Evolutionary conservation across 2,797 vertebrate genomes (phyloP), one percentile per base, ranked within the genome.

Genomic region (Distichodus sexfasciatus): DNA sequence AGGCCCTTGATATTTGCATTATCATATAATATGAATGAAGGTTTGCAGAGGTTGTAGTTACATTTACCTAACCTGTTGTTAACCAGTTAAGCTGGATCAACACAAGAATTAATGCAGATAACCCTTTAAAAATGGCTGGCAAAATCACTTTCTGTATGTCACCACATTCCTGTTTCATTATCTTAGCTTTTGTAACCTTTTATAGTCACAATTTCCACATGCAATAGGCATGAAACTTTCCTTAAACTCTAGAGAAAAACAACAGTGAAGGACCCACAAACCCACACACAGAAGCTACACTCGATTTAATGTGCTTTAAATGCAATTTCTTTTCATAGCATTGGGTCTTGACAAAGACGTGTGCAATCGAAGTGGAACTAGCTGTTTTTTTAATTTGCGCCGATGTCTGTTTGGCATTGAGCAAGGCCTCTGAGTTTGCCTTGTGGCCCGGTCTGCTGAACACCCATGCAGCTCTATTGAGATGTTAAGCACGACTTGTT

Each of bases 401-500:
- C n/a, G 53, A 55, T 47, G 70, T 28, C 66, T 67, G 72, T 77
- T 77, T 77, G 69, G 53, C 66, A 69, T 68, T 54, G 41, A 62
- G 41, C 41, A 54, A 50, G 44, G 75, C 63, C 85, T 81, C 85
- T 86, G 76, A 83, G 84, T 88, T 87, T 87, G 74, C 74, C 73
- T 79, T 77, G 76, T 71, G 72, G 80, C 77, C 75, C 80, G 76
- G 81, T 85, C 84, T 70, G 60, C 82, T 71, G 82, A 80, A 90
- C 89, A 79, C 84, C 87, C 87, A 88, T 89, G 82, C 80, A 65
- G 85, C 80, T 83, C 84, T 84, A 88, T 86, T 90, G 84, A 90
- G 81, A 90, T 88, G 87, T 84, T 84, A 87, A 87, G 83, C 85
- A 74, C 66, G 74, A 81, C 85, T 86, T 91, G 90, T 89, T 91